Percentiles rank a stretch among this genome's conserved stretches.
These are phyloP conservation scores for Ahaetulla prasina DNA, from an alignment of 2,113 vertebrate genomes.

Conservation along the genomic window DNA sequence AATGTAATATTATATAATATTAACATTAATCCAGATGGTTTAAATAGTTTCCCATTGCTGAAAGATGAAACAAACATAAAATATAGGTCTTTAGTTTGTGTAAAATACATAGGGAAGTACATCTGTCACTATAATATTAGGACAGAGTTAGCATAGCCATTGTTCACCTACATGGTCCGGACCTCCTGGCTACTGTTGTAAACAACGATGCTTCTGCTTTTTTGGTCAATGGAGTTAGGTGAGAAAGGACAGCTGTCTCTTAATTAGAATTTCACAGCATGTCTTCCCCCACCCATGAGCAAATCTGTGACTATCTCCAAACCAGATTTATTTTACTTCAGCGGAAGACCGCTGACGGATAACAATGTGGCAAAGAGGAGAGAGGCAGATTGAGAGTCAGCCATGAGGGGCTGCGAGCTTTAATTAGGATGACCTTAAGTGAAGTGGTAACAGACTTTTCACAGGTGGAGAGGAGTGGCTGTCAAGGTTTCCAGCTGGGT, in stretches of 20 bases:
- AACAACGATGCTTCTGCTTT: background rate
- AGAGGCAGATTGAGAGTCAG: constrained; percentile 32
- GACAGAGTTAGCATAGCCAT: background rate
- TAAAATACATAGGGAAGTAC: background rate
- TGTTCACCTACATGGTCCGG: background rate
- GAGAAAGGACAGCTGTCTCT: constrained; percentile 62
- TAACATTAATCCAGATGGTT: background rate
- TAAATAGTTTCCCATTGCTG: background rate
- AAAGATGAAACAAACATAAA: background rate
- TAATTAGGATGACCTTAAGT: constrained; percentile 38
- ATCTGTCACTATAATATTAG: constrained; percentile 5
- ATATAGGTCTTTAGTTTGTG: background rate
- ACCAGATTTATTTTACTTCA: constrained; percentile 49
- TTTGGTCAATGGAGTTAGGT: background rate
- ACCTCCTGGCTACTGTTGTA: background rate
- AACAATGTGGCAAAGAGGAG: constrained; percentile 35
- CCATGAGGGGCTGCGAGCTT: constrained; percentile 39
- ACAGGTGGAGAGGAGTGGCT: constrained; percentile 37
- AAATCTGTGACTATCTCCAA: constrained; percentile 40
- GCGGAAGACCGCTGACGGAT: constrained; percentile 41
- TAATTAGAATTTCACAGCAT: constrained; percentile 57
- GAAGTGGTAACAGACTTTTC: constrained; percentile 47
- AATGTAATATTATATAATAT: background rate
- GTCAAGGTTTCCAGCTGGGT: constrained; percentile 44
- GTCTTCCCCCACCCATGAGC: constrained; percentile 49